Conservation (phyloP, 2,113 vertebrate species). For the Seriola rivoliana region DNA sequence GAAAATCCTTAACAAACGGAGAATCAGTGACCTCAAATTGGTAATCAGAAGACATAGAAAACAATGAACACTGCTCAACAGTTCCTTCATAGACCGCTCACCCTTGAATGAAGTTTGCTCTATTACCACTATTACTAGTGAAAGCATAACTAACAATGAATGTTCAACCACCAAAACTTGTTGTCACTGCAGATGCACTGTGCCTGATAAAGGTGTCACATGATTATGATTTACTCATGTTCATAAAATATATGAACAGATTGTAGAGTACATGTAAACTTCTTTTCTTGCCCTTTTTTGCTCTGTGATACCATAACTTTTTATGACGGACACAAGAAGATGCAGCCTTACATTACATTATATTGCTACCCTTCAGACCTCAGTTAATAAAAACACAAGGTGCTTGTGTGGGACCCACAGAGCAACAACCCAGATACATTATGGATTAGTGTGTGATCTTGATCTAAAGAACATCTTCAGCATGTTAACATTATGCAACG, state of each 20-base stretch:
- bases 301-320: neutral
- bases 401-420: neutral
- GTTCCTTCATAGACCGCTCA: no score
- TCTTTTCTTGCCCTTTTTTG: neutral
- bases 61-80: no score
- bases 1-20: no score
- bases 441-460: constrained; percentile 10
- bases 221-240: neutral
- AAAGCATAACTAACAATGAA: no score
- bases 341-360: neutral
- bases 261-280: neutral
- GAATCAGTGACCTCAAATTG: no score
- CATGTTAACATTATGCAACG: neutral
- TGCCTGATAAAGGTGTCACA: neutral
- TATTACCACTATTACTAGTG: neutral
- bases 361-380: neutral
- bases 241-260: neutral
- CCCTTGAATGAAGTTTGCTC: no score
- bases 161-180: neutral
- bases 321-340: neutral
- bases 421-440: neutral
- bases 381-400: constrained; percentile 2
- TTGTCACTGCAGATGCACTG: neutral
- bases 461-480: neutral
- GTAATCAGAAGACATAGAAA: no score